Percentiles rank a stretch among this genome's conserved stretches.
Evolutionary conservation across 2,797 vertebrate species (phyloP).

Genomic region (Antrozous pallidus): DNA sequence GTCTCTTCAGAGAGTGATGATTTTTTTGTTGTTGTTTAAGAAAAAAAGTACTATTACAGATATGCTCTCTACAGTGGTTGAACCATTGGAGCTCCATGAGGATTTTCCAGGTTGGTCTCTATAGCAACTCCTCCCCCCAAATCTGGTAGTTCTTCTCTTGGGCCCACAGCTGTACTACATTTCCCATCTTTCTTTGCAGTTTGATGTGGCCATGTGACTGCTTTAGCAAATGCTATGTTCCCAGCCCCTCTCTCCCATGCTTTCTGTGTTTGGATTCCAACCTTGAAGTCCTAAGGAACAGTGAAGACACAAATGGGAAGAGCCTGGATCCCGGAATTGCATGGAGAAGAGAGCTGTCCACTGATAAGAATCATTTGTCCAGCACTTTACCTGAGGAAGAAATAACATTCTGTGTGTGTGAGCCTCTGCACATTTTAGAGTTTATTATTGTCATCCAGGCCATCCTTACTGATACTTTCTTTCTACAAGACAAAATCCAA

Average conservation of each 20-base stretch:
- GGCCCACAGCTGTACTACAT: not conserved
- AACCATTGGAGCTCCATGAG: not conserved
- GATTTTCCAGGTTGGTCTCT: not conserved
- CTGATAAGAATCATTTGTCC: not conserved
- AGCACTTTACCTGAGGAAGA: not conserved
- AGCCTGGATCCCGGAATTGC: not conserved
- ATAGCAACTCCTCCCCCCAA: not conserved
- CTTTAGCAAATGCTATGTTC: not conserved
- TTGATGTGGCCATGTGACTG: not conserved
- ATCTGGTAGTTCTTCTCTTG: not conserved
- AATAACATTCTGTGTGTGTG: not conserved
- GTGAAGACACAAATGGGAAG: not conserved
- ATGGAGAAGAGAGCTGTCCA: not conserved
- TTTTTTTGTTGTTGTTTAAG: not conserved
- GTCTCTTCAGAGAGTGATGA: not conserved
- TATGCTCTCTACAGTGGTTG: not conserved
- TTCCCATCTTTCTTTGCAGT: constrained; percentile 21
- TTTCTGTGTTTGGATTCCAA: not conserved
- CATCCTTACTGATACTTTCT: not conserved
- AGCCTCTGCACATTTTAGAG: not conserved
- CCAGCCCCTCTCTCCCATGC: not conserved
- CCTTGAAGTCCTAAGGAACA: not conserved
- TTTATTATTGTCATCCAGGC: not conserved
- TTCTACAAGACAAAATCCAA: constrained; percentile 28
- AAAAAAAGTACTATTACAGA: not conserved